Evolutionary conservation across 2,797 vertebrate genomes (phyloP).

Genomic region (Petrocephalus schoutedeni): DNA sequence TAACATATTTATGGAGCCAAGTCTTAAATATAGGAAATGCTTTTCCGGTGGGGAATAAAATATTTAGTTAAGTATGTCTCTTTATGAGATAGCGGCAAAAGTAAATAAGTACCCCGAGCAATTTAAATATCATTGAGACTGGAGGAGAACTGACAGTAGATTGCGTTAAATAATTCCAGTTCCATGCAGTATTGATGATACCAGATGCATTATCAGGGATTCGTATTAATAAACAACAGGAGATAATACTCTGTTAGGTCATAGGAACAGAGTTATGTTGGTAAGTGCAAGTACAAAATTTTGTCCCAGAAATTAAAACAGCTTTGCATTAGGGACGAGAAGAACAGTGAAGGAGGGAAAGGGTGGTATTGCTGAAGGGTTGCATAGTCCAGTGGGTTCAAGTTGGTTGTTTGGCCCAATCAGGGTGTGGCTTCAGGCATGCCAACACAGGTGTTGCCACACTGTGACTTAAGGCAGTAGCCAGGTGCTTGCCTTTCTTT

Average conservation of each 20-base stretch:
- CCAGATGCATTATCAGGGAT: not conserved
- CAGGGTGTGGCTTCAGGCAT: not conserved
- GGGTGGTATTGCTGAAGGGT: not conserved
- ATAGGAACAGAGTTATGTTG: not conserved
- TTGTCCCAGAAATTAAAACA: not conserved
- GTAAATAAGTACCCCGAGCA: not conserved
- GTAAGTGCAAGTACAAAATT: not conserved
- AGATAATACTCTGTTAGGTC: not conserved
- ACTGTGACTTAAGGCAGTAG: not conserved
- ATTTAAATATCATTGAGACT: not conserved
- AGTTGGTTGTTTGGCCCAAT: not conserved
- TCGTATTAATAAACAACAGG: not conserved
- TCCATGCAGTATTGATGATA: not conserved
- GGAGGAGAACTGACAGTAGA: not conserved
- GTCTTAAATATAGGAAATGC: not conserved
- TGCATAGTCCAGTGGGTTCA: not conserved
- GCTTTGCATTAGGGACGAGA: not conserved
- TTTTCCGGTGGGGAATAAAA: not conserved
- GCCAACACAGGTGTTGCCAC: not conserved
- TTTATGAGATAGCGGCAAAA: not conserved
- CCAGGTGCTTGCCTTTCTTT: not conserved
- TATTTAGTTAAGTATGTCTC: conserved; percentile 6
- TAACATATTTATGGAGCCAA: conserved; percentile 3
- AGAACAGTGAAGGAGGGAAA: not conserved
- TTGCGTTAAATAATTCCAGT: not conserved